Conservation (phyloP, 2,888 invertebrate species). For the Palloptera scutellata region DNA sequence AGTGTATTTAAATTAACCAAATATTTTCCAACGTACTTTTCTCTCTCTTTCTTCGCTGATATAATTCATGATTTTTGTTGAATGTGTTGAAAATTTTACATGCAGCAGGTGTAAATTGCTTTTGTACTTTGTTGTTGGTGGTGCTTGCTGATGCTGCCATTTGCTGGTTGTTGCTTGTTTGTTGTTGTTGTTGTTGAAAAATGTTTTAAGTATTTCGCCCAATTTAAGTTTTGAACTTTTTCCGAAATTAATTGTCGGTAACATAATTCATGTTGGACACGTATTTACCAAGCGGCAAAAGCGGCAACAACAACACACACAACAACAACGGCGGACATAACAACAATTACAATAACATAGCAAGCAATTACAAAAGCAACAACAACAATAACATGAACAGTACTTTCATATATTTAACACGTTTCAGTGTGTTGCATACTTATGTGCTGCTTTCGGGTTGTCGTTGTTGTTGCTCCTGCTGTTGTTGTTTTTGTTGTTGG, state of each 20-base stretch:
- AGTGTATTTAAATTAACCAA: no score
- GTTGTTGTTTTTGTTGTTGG: neutral
- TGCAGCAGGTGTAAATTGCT: neutral
- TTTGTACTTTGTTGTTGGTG: neutral
- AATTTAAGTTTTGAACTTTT: slow-evolving; percentile 34
- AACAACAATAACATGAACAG: neutral
- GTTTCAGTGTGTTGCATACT: slow-evolving; percentile 6
- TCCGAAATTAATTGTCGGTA: slow-evolving; percentile 34
- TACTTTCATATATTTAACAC: slow-evolving; percentile 13
- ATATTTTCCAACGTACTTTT: neutral
- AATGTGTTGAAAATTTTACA: slow-evolving; percentile 10
- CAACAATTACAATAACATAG: neutral
- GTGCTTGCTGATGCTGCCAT: slow-evolving; percentile 7
- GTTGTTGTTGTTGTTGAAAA: slow-evolving; percentile 17
- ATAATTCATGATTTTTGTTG: neutral
- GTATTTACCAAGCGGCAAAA: slow-evolving; percentile 10
- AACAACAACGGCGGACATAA: neutral
- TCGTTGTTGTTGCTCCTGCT: neutral
- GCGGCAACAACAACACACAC: neutral
- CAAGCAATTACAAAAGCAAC: neutral
- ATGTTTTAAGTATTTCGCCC: slow-evolving; percentile 28
- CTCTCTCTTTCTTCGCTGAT: neutral
- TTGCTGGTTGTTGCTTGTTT: slow-evolving; percentile 5
- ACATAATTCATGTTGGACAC: slow-evolving; percentile 36
- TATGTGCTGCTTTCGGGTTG: neutral